Conservation (phyloP, 2,888 invertebrate species). For the Platycheirus albimanus region DNA sequence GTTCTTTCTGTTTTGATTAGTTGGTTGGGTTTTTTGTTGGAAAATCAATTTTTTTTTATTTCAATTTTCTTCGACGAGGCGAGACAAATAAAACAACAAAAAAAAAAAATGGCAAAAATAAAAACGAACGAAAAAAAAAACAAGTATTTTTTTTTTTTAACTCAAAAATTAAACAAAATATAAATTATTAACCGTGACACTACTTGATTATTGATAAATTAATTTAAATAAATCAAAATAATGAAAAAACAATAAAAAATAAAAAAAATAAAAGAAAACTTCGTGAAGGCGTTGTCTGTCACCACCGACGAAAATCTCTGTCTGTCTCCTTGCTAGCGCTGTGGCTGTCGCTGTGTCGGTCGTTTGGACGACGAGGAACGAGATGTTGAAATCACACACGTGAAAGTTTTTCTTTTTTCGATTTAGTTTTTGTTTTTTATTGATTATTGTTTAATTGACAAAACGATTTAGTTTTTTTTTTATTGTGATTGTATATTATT, state of each 20-base stretch:
- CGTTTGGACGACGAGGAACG: not conserved
- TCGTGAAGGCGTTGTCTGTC: constrained; percentile 70
- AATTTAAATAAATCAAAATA: not conserved
- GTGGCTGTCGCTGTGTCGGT: constrained; percentile 33
- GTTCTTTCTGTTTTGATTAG: constrained; percentile 66
- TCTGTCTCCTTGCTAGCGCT: constrained; percentile 10
- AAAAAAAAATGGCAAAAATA: constrained; percentile 1
- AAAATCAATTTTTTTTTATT: constrained; percentile 68
- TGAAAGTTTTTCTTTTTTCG: not conserved
- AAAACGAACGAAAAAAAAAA: not conserved
- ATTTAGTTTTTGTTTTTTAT: constrained; percentile 11
- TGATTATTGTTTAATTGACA: constrained; percentile 19
- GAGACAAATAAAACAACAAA: constrained; percentile 24
- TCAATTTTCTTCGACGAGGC: constrained; percentile 30
- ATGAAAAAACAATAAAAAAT: constrained; percentile 22
- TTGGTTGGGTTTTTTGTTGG: constrained; percentile 21
- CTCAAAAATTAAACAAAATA: constrained; percentile 25
- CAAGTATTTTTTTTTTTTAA: constrained; percentile 10
- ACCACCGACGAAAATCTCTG: constrained; percentile 35
- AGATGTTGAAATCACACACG: constrained; percentile 34
- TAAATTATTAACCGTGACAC: constrained; percentile 28
- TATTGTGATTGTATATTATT: constrained; percentile 21
- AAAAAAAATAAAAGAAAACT: constrained; percentile 41
- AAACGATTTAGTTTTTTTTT: not conserved
- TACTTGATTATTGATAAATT: no score